A percentile compares a stretch with the other conserved stretches of the same genome.
These are phyloP conservation scores for Altica lythri DNA, from an alignment of 2,888 invertebrate genomes.

Conservation along the genomic window DNA sequence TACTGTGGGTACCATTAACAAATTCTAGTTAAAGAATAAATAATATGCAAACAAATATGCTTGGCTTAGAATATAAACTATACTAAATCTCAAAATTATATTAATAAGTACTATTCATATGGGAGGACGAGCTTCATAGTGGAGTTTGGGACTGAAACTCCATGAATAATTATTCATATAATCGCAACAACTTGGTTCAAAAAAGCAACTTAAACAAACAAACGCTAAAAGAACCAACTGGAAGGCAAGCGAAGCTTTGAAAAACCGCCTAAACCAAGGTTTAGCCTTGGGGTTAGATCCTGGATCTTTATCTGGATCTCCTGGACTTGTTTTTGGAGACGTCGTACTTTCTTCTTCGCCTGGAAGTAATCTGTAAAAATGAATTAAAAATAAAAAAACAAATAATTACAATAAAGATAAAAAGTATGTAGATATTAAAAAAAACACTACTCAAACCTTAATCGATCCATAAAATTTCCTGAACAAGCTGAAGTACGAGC, in stretches of 20 bases:
- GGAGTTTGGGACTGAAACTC: slow-evolving; percentile 77
- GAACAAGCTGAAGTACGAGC: slow-evolving; percentile 59
- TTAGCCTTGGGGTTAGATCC: slow-evolving; percentile 59
- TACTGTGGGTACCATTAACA: no score
- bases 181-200: slow-evolving; percentile 80
- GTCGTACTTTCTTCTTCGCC: slow-evolving; percentile 33
- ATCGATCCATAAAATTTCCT: slow-evolving; percentile 30
- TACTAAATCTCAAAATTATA: no score
- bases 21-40: no score
- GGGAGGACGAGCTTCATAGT: slow-evolving; percentile 82
- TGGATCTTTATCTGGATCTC: slow-evolving; percentile 63
- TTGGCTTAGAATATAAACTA: no score
- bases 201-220: slow-evolving; percentile 73
- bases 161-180: slow-evolving; percentile 76
- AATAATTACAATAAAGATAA: neutral
- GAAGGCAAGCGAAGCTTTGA: slow-evolving; percentile 75
- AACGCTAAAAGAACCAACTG: slow-evolving; percentile 76
- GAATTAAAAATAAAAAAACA: slow-evolving; percentile 11
- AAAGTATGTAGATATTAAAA: neutral
- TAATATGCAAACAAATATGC: no score
- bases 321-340: slow-evolving; percentile 36
- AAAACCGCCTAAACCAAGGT: slow-evolving; percentile 73
- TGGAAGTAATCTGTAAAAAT: slow-evolving; percentile 47
- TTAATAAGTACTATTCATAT: slow-evolving; percentile 60
- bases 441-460: slow-evolving; percentile 36